Percentiles rank a stretch among this genome's conserved stretches.
phyloP scores from a whole-genome alignment of 2,113 vertebrate species.

The Microtus montanus region DNA sequence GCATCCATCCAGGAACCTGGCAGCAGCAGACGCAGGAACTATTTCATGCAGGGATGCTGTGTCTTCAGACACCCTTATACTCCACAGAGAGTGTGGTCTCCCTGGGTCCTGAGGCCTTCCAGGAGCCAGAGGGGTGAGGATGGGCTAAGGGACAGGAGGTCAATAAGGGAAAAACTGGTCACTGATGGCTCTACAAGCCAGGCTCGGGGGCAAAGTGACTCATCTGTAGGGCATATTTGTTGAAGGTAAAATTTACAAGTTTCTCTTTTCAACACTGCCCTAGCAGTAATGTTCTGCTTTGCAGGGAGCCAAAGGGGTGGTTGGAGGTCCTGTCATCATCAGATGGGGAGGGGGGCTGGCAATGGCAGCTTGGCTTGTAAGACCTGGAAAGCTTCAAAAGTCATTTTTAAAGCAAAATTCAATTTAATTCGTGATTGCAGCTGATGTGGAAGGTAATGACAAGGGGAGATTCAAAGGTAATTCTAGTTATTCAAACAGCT shows the following conservation, averaged over 20 bases:
- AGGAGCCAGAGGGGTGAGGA: neutral
- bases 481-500: slow-evolving; percentile 23
- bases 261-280: neutral
- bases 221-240: neutral
- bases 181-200: neutral
- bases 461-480: slow-evolving; percentile 24
- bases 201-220: neutral
- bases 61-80: neutral
- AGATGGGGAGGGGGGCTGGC: neutral
- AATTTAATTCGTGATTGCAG: slow-evolving; percentile 20
- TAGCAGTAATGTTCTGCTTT: neutral
- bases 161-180: neutral
- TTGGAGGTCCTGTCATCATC: neutral
- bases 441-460: neutral
- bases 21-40: neutral
- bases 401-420: slow-evolving; percentile 46
- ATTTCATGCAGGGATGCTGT: neutral
- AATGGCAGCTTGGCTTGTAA: neutral
- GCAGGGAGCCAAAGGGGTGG: neutral
- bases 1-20: neutral
- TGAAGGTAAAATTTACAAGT: neutral
- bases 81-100: neutral
- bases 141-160: neutral
- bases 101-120: neutral
- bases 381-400: neutral